These are phyloP conservation scores for Amphibalanus amphitrite DNA, from an alignment of 1,140 invertebrate genomes.

Conservation along the genomic window DNA sequence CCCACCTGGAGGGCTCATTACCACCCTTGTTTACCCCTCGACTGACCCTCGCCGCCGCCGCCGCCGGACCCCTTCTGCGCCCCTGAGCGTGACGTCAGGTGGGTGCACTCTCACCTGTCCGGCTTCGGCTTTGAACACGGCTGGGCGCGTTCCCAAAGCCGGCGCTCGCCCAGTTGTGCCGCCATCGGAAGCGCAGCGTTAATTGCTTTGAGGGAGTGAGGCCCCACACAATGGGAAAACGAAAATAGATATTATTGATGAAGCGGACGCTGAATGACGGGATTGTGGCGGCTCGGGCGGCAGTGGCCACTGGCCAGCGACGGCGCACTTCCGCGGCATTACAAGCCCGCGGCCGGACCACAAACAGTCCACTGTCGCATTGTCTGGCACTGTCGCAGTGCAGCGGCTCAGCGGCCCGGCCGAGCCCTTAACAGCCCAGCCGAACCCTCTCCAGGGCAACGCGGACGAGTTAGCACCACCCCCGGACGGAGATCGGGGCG, in stretches of 20 bases:
- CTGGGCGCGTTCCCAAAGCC: not conserved
- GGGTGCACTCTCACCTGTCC: not conserved
- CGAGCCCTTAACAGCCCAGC: too few species aligned
- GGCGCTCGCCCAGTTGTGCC: not conserved
- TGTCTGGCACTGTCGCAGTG: too few species aligned
- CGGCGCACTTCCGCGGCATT: not conserved
- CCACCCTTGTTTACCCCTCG: not conserved
- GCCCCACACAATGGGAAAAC: not conserved
- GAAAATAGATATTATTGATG: constrained; percentile 2
- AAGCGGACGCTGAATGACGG: not conserved
- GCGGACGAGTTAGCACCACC: too few species aligned
- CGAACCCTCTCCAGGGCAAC: too few species aligned
- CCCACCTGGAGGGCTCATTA: not conserved
- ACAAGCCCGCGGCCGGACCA: not conserved
- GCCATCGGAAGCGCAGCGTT: not conserved
- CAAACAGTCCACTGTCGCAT: too few species aligned
- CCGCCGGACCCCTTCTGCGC: not conserved
- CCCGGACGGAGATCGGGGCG: too few species aligned
- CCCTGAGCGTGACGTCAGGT: not conserved
- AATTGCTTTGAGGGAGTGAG: not conserved
- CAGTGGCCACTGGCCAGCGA: not conserved
- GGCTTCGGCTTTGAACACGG: not conserved
- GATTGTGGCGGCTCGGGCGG: not conserved
- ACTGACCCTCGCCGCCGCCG: too few species aligned
- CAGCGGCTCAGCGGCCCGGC: too few species aligned